phyloP scores from a whole-genome alignment of 2,888 invertebrate genomes.

The Notodromas monacha region DNA sequence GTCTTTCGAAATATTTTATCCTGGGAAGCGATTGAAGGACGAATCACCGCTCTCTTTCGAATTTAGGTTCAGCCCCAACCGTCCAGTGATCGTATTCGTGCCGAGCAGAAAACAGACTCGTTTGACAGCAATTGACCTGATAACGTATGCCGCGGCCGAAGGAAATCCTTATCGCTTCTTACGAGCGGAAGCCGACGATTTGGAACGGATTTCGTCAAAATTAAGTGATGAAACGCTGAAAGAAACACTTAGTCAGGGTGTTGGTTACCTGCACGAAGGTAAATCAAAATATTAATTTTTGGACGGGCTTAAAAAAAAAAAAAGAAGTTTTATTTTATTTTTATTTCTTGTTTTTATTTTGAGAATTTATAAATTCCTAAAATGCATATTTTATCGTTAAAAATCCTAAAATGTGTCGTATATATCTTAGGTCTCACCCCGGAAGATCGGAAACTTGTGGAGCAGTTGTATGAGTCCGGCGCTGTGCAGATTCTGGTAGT shows the following conservation, averaged over 20 bases:
- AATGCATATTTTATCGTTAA: too few relatives aligned
- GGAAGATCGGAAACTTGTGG: slow-evolving; percentile 57
- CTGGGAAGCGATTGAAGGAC: too few relatives aligned
- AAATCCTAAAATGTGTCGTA: too few relatives aligned
- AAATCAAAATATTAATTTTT: too few relatives aligned
- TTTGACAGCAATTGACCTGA: slow-evolving; percentile 73
- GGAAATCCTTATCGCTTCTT: slow-evolving; percentile 55
- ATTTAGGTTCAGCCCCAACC: slow-evolving; percentile 41
- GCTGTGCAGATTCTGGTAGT: slow-evolving; percentile 76
- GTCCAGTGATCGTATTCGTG: slow-evolving; percentile 63
- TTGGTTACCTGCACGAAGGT: slow-evolving; percentile 92
- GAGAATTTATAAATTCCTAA: too few relatives aligned
- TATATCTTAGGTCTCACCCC: slow-evolving; percentile 44
- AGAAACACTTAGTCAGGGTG: slow-evolving; percentile 71
- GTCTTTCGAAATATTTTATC: too few relatives aligned
- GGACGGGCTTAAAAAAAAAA: too few relatives aligned
- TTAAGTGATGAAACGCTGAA: slow-evolving; percentile 63
- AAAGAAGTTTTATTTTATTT: too few relatives aligned
- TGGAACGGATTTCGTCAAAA: slow-evolving; percentile 54
- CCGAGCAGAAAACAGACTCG: slow-evolving; percentile 64
- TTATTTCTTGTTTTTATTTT: too few relatives aligned
- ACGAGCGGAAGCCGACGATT: slow-evolving; percentile 50
- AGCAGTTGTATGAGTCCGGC: slow-evolving; percentile 66
- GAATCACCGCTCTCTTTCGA: too few relatives aligned
- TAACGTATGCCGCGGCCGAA: slow-evolving; percentile 74